Conservation (phyloP, 2,888 invertebrate genomes). For the Drosophila nigricruria region DNA sequence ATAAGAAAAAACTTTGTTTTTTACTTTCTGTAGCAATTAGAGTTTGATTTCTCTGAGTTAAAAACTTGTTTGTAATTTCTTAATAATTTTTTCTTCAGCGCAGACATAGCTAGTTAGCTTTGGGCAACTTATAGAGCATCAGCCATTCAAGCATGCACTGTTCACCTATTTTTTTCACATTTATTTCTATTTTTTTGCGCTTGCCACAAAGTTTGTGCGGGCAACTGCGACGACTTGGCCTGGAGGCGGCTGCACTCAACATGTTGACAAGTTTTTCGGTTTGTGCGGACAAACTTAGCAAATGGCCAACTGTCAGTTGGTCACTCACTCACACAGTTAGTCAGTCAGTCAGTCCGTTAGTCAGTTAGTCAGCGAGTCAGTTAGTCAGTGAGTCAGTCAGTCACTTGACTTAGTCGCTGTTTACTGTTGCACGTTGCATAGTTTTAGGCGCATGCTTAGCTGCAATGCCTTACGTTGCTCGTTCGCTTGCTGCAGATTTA, state of each 20-base stretch:
- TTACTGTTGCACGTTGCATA: conserved; percentile 64
- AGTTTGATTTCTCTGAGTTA: not conserved
- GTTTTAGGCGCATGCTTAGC: conserved; percentile 66
- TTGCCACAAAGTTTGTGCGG: conserved; percentile 53
- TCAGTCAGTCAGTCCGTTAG: conserved; percentile 34
- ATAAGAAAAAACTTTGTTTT: no score
- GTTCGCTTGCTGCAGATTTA: conserved; percentile 50
- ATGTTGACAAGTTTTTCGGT: conserved; percentile 72
- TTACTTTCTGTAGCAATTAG: no score
- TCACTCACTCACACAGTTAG: conserved; percentile 34
- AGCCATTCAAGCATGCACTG: not conserved
- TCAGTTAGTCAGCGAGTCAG: conserved; percentile 33
- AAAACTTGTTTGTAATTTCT: not conserved
- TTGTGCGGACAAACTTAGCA: conserved; percentile 61
- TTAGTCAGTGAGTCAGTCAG: conserved; percentile 22
- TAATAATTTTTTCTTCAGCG: not conserved
- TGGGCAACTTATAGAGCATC: not conserved
- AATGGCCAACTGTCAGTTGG: conserved; percentile 59
- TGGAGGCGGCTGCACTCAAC: conserved; percentile 69
- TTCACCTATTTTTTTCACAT: conserved; percentile 1
- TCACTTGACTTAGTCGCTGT: conserved; percentile 34
- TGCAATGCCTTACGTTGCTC: conserved; percentile 49
- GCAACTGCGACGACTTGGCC: conserved; percentile 48
- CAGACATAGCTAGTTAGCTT: no score
- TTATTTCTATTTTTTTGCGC: conserved; percentile 8